Base-by-base conservation (phyloP, 2,888 invertebrate genomes). In the Penaeus monodon region DNA sequence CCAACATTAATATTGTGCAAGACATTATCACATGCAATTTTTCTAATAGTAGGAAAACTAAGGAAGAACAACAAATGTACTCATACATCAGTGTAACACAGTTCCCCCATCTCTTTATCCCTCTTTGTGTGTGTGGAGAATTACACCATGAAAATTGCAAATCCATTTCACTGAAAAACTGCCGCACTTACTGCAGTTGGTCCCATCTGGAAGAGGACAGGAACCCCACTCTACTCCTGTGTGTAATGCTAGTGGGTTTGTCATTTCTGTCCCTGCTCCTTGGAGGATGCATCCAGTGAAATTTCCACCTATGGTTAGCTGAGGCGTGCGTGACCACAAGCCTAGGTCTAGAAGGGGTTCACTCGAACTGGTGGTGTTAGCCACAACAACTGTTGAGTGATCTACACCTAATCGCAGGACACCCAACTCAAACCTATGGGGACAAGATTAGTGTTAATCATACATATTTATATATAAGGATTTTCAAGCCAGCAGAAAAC, bases 171-270 rank as follows among this genome's bases (percentile, higher is more conserved):
- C 29, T n/a, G 22, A 63, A 27, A 64, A 27, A 29, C 12, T 20
- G 17, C 97, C 97, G 92, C 96, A 96, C 95, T 93, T 96, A 96
- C 49, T 96, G 96, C 92, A 96, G 96, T 92, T 95, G 95, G 91
- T 94, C 93, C 92, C 95, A 10, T 94, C 94, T 29, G 95, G 94
- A 90, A 96, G 93, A 0, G 96, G 96, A 92, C 97, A 97, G 76
- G 93, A 92, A 8, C 96, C 96, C 92, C 97, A 96, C 68, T 94
- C 92, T 2, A 96, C 96, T 91, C 96, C 95, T 91, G 88, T 81
- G 63, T 91, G 90, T 33, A 86, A 79, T 6, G 90, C 89, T 20
- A 78, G 86, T 14, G 90, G 76, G 68, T 83, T 80, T 22, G 84
- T 78, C 20, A 90, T 77, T 57, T 81, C 79, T 49, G 88, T 88